Base-by-base conservation (phyloP, 2,888 invertebrate genomes). In the Oligia strigilis region DNA sequence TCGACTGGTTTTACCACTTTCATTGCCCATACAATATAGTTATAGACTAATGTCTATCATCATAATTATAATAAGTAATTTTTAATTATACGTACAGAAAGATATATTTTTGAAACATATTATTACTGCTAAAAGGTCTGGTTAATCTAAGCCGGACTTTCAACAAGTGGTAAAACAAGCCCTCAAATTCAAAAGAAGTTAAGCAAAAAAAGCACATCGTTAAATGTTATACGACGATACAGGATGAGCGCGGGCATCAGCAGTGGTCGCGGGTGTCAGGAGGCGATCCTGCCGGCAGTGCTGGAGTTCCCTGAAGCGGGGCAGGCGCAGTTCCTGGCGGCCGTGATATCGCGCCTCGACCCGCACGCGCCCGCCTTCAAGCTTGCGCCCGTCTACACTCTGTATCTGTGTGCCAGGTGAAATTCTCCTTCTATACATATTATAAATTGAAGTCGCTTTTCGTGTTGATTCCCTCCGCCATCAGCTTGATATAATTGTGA, bases 291-390 rank as follows among this genome's bases (percentile, higher is more conserved):
- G 87, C 99, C 99, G 9, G 99, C 99, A 0, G 99, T 99, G 43
- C 96, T 99, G 88, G 99, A 99, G 96, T 99, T 99, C 95, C 98
- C 99, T 46, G 99, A 99, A 96, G 99, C 99, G 88, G 99, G 98
- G 43, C 99, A 99, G 96, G 99, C 99, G 93, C 98, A 98, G 89
- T 99, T 99, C 95, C 97, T 99, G 74, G 98, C 98, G 82, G 98
- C 99, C 66, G 98, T 99, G 86, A 98, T 99, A 92, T 98, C 98
- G 60, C 98, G 99, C 88, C 97, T 99, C 87, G 99, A 99, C 94
- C 99, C 99, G 23, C 98, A 98, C 93, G 98, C 98, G 81, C 98
- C 98, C 19, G 98, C 99, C 89, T 99, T 99, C 97, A 99, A 99
- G 93, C 97, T 99, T 84, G 99, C 99, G 1, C 99, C 99, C 0